These are phyloP conservation scores for Sebastes diploproa DNA, from an alignment of 2,797 vertebrate genomes.

Conservation along the genomic window DNA sequence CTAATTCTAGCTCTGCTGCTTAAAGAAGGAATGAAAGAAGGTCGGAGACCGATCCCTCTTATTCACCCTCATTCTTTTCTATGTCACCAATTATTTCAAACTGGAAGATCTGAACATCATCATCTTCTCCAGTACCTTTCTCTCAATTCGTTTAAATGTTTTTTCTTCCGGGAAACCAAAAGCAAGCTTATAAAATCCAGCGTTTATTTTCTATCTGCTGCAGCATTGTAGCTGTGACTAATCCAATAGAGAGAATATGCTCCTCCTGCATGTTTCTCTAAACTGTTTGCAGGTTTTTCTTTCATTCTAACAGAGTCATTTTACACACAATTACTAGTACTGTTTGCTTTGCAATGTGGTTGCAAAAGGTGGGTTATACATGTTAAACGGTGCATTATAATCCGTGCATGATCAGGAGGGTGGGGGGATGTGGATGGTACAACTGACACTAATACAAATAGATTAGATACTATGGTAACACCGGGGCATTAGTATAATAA, in stretches of 20 bases:
- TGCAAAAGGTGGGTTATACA: constrained; percentile 40
- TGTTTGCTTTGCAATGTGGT: constrained; percentile 39
- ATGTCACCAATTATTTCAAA: background rate
- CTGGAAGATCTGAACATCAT: background rate
- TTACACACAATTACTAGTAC: background rate
- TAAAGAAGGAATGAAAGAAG: constrained; percentile 36
- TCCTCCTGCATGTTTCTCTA: constrained; percentile 35
- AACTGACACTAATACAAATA: constrained; percentile 11
- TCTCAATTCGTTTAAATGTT: constrained; percentile 1
- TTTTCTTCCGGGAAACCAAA: constrained; percentile 30
- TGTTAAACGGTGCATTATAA: constrained; percentile 41
- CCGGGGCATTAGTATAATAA: too few relatives aligned
- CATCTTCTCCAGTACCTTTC: background rate
- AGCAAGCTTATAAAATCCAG: constrained; percentile 29
- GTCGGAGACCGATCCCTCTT: constrained; percentile 51
- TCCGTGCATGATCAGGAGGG: constrained; percentile 4
- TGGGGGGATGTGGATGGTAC: background rate
- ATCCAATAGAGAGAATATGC: constrained; percentile 58
- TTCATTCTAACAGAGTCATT: background rate
- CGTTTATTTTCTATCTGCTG: constrained; percentile 56
- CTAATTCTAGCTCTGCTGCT: constrained; percentile 9
- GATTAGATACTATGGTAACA: background rate
- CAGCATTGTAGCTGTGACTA: constrained; percentile 76
- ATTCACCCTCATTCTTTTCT: constrained; percentile 10
- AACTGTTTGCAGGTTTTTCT: constrained; percentile 21